Evolutionary conservation across 2,113 vertebrate species (phyloP).

Genomic region (Myxocyprinus asiaticus): DNA sequence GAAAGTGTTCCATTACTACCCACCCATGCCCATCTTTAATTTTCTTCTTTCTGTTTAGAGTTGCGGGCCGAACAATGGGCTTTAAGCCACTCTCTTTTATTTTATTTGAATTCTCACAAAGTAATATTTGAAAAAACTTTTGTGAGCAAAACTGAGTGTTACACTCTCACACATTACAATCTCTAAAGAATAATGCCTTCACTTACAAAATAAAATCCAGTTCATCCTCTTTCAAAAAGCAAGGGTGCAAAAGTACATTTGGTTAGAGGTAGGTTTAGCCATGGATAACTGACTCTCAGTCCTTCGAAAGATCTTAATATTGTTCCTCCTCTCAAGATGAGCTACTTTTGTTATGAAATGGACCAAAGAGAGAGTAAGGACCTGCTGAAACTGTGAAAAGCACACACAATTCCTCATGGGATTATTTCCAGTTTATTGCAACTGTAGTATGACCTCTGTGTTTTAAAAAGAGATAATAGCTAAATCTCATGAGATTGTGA

Average conservation of each 20-base stretch:
- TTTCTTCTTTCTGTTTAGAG: neutral
- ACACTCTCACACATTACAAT: neutral
- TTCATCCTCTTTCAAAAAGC: neutral
- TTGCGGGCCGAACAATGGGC: neutral
- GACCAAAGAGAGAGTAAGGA: slow-evolving; percentile 22
- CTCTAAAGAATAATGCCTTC: neutral
- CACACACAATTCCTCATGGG: slow-evolving; percentile 34
- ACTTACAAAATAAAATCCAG: neutral
- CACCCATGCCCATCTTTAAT: neutral
- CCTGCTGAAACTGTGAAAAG: slow-evolving; percentile 44
- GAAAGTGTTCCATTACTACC: neutral
- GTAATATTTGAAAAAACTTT: too few species aligned
- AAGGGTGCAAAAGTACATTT: neutral
- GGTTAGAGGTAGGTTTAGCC: neutral
- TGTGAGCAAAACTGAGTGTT: too few species aligned
- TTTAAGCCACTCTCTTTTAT: neutral
- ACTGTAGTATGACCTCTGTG: slow-evolving; percentile 2
- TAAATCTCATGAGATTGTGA: slow-evolving; percentile 20
- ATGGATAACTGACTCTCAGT: slow-evolving; percentile 26
- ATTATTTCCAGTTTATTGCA: slow-evolving; percentile 26
- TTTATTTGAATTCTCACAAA: neutral
- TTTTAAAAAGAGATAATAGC: slow-evolving; percentile 56
- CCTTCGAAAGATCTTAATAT: slow-evolving; percentile 41
- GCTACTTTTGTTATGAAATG: slow-evolving; percentile 49
- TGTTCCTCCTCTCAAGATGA: slow-evolving; percentile 51